phyloP scores from a whole-genome alignment of 2,888 invertebrate species.

The Ormyrus labotus region DNA sequence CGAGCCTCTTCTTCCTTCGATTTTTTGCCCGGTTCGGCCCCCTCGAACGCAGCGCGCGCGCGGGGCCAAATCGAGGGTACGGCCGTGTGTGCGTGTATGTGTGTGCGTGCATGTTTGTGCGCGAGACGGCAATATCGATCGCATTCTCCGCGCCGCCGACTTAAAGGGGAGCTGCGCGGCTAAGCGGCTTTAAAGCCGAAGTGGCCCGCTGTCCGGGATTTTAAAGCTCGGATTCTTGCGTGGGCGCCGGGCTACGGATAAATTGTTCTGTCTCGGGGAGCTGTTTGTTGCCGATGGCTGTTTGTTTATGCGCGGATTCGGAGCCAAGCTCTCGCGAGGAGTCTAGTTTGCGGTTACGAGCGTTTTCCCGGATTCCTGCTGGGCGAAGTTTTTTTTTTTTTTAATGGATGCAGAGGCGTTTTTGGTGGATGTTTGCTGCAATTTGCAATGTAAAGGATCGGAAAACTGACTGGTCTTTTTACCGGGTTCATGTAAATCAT shows the following conservation, averaged over 20 bases:
- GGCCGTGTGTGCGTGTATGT: conserved; percentile 32
- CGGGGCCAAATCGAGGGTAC: conserved; percentile 38
- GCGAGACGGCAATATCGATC: conserved; percentile 64
- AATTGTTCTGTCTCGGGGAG: no score
- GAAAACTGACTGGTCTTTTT: no score
- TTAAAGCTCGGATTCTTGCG: conserved; percentile 24
- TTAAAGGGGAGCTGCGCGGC: conserved; percentile 60
- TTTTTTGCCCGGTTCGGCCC: not conserved
- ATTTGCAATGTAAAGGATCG: no score
- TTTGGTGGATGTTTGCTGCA: no score
- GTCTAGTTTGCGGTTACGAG: no score
- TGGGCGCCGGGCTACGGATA: not conserved
- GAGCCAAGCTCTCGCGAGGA: no score
- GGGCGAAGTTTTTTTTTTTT: no score
- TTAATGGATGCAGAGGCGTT: no score
- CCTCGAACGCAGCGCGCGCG: not conserved
- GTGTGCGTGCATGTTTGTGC: conserved; percentile 39
- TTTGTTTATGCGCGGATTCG: no score
- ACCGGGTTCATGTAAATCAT: not conserved
- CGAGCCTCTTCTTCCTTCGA: not conserved
- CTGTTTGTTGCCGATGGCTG: no score
- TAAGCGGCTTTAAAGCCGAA: not conserved
- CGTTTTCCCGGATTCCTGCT: no score
- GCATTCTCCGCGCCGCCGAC: conserved; percentile 43
- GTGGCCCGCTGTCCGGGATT: not conserved